Evolutionary conservation across 2,797 vertebrate genomes (phyloP), one percentile per base, ranked within the genome.

Genomic region (Coracias cyanogaster): DNA sequence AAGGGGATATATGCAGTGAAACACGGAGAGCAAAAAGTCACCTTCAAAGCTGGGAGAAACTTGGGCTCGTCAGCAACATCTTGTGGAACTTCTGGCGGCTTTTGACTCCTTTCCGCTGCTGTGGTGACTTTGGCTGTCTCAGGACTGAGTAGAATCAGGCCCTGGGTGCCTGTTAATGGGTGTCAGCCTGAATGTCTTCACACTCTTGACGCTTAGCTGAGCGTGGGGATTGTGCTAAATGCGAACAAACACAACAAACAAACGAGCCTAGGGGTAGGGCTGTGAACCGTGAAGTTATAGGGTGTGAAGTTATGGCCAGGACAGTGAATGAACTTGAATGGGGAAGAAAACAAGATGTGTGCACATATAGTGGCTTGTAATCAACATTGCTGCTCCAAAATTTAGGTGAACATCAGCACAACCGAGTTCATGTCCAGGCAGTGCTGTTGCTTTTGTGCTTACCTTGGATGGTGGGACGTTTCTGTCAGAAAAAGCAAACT

Each of bases 61-160:
- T 8, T 24, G 51, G 41, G 35, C 55, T 78, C 33, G 43, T 46
- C 82, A 89, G 31, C 78, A 93, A 26, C 84, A 71, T 74, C 85
- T 90, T 57, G 61, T 41, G 67, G 65, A 88, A 57, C n/a, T 67
- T 48, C n/a, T 5, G 52, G 90, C 60, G 95, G 58, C 24, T 79
- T 54, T 89, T 62, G 62, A 8, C 52, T 15, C 48, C 66, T 45
- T 70, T 19, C 25, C 35, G 1, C 25, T 4, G 43, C 4, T 60
- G 83, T 28, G 37, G 25, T 60, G 71, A 43, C 39, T 72, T 25
- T 2, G 21, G 31, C 16, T 45, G 33, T 4, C 58, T 46, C 15
- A 6, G 58, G 39, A 24, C 55, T 6, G 25, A 43, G 69, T 29
- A 24, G 58, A 64, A 62, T 7, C 73, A 79, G 66, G 11, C 12